Conservation (phyloP, 2,888 invertebrate genomes). For the Diabrotica balteata region DNA sequence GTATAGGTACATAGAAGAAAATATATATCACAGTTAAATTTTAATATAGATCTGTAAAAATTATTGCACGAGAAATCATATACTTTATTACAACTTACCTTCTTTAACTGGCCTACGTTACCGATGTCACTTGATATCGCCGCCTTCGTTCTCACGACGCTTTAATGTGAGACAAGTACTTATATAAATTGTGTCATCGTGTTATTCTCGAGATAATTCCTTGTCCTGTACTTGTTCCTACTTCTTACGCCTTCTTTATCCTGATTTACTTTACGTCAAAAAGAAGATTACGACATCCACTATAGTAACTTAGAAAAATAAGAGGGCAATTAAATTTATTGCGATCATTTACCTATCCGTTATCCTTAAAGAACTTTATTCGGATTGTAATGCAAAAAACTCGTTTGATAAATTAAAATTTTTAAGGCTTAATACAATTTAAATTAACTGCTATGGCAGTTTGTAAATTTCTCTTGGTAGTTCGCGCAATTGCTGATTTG, state of each 20-base stretch:
- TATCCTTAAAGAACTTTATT: too few relatives aligned
- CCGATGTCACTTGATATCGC: constrained; percentile 57
- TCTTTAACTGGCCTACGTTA: constrained; percentile 26
- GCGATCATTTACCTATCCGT: constrained; percentile 5
- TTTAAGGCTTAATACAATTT: too few relatives aligned
- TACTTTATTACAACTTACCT: too few relatives aligned
- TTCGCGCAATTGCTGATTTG: too few relatives aligned
- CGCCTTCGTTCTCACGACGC: constrained; percentile 54
- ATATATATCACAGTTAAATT: too few relatives aligned
- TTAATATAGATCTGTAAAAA: too few relatives aligned
- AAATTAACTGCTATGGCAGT: too few relatives aligned
- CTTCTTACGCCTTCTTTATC: constrained; percentile 43
- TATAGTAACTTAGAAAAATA: constrained; percentile 30
- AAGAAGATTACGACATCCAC: constrained; percentile 32
- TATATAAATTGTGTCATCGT: constrained; percentile 58
- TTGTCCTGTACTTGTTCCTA: constrained; percentile 44
- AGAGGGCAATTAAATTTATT: constrained; percentile 33
- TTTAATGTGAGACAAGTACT: constrained; percentile 57
- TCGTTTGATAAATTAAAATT: too few relatives aligned
- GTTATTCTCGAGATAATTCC: constrained; percentile 55
- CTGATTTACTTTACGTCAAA: constrained; percentile 42
- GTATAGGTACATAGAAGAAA: too few relatives aligned
- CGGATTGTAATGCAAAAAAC: too few relatives aligned
- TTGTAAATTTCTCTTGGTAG: too few relatives aligned
- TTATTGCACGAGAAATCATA: too few relatives aligned